Evolutionary conservation across 2,797 vertebrate genomes (phyloP).

Genomic region (Tamandua tetradactyla): DNA sequence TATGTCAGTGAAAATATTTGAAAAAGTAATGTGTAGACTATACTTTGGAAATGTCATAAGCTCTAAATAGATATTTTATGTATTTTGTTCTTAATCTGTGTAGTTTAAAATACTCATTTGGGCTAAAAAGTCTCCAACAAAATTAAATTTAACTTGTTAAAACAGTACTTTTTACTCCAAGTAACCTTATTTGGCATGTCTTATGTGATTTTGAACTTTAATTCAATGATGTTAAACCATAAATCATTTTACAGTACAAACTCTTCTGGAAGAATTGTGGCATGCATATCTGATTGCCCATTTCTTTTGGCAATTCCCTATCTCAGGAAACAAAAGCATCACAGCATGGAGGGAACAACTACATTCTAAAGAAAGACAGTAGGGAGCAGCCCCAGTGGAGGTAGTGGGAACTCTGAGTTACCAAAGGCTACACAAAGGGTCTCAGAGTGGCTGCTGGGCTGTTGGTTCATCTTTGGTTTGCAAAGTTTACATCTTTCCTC

Average conservation of each 20-base stretch:
- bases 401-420: not conserved
- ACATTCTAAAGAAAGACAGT: not conserved
- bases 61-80: no score
- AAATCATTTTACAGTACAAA: not conserved
- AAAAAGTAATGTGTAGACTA: not conserved
- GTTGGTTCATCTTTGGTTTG: not conserved
- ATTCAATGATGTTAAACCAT: not conserved
- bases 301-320: not conserved
- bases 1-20: not conserved
- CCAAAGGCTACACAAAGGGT: not conserved
- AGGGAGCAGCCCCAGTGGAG: not conserved
- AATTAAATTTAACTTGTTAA: not conserved
- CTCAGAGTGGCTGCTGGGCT: not conserved
- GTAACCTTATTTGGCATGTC: not conserved
- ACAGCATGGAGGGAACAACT: not conserved
- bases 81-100: not conserved
- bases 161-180: not conserved
- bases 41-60: not conserved
- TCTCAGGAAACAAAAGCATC: not conserved
- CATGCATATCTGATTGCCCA: not conserved
- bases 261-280: not conserved
- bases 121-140: not conserved
- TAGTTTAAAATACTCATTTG: not conserved
- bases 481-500: not conserved
- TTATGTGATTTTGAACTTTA: not conserved